phyloP scores from a whole-genome alignment of 37 sponge, comb jelly and placozoan species.

The Ianthella basta region DNA sequence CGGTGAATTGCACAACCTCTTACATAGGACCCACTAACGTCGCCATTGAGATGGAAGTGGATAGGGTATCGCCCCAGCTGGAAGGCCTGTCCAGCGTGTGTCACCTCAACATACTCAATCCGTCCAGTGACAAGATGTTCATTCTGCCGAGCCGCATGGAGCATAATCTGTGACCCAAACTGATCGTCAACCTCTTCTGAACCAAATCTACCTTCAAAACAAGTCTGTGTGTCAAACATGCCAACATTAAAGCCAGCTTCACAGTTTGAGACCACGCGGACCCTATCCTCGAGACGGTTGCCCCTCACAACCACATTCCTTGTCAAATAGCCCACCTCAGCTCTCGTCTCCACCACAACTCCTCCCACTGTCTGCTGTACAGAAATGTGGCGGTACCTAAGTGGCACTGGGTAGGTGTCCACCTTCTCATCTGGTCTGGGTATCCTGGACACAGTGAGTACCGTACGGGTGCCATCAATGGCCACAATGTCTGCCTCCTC shows the following conservation, averaged over 20 bases:
- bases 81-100: slow-evolving; percentile 95
- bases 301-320: slow-evolving; percentile 88
- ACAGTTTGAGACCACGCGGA: slow-evolving; percentile 55
- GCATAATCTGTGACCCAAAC: slow-evolving; percentile 97
- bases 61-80: slow-evolving; percentile 95
- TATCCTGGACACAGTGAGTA: slow-evolving; percentile 32
- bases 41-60: slow-evolving; percentile 93
- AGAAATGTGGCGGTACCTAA: slow-evolving; percentile 80
- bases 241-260: slow-evolving; percentile 77
- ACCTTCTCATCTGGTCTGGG: background rate
- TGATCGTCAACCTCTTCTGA: slow-evolving; percentile 75
- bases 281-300: slow-evolving; percentile 64
- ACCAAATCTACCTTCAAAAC: slow-evolving; percentile 92
- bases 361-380: slow-evolving; percentile 67
- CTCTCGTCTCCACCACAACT: slow-evolving; percentile 65
- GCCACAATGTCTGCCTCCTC: slow-evolving; percentile 71
- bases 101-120: slow-evolving; percentile 86
- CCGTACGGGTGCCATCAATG: slow-evolving; percentile 44
- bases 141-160: slow-evolving; percentile 72
- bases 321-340: slow-evolving; percentile 91
- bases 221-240: slow-evolving; percentile 91
- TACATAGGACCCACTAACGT: slow-evolving; percentile 89
- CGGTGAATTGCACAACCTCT: slow-evolving; percentile 94
- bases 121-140: slow-evolving; percentile 67
- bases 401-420: slow-evolving; percentile 15